Base-by-base conservation (phyloP, 1,140 invertebrate species). In the Leptinotarsa lineolata region DNA sequence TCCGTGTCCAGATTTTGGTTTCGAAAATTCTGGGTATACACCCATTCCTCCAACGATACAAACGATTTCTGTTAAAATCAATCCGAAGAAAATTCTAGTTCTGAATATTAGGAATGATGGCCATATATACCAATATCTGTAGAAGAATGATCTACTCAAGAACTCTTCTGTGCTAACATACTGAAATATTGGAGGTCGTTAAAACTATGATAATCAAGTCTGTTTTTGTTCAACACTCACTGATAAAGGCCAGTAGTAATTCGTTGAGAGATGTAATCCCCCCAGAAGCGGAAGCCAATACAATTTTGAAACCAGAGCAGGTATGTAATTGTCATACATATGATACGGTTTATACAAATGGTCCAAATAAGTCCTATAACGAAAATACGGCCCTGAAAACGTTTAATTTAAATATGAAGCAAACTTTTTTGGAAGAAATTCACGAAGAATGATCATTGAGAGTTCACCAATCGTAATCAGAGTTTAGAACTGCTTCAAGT, bases 31-130 rank as follows among this genome's bases (percentile, higher is more conserved):
- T 0, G 97, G 97, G 86, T 98, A 99, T 4, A 93, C 94, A 11
- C 97, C 97, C 4, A 98, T 86, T 0, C 95, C 95, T 20, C 93
- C 91, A 83, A 93, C 92, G 18, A 95, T 94, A 82, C 95, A 97
- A n/a, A 94, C 92, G 83, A 93, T 94, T 84, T 98, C 96, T 0
- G 96, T 93, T 18, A 98, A 82, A 2, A 92, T 90, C 88, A 98
- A 93, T 0, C 95, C 97, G 22, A 91, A 90, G 81, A 97, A 98
- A 66, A 99, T 92, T 70, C 97, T 88, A 84, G 94, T 92, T 8
- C 96, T 90, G 84, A 98, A 97, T 66, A 90, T 91, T 24, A 94
- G 90, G 83, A 98, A 99, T 64, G 93, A 88, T 1, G 94, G 91
- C 85, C 93, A 93, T 76, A 95, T 93, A 81, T 96, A 97, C 82